Conservation (phyloP, 2,113 vertebrate genomes). For the Equus przewalskii region DNA sequence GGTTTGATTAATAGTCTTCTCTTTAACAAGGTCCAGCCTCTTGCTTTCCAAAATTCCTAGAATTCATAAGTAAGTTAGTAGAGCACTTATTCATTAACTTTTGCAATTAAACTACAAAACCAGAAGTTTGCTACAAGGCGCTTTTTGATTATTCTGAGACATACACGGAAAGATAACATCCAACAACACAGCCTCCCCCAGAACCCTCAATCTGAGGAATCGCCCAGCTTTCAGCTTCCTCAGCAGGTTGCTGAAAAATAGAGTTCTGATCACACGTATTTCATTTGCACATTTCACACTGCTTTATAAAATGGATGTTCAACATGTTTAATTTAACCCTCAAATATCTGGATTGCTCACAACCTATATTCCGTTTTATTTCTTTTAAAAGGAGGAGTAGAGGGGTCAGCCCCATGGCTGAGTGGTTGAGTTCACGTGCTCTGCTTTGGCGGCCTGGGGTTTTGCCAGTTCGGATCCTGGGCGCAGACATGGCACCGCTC, state of each 20-base stretch:
- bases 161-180: fast-evolving
- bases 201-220: fast-evolving
- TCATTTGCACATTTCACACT: fast-evolving
- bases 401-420: too few relatives aligned
- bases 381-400: background rate
- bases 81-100: background rate
- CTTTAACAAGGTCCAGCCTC: constrained; percentile 91
- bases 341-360: fast-evolving
- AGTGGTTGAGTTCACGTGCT: too few relatives aligned
- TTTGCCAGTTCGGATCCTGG: too few relatives aligned
- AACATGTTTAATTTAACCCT: background rate
- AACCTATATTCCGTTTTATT: background rate
- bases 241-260: too few relatives aligned
- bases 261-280: fast-evolving
- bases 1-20: constrained; percentile 92
- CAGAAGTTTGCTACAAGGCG: fast-evolving
- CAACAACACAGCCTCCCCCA: fast-evolving
- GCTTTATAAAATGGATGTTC: too few relatives aligned
- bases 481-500: too few relatives aligned
- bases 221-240: fast-evolving
- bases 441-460: too few relatives aligned
- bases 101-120: background rate
- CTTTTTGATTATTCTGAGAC: fast-evolving
- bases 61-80: background rate
- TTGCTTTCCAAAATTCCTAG: constrained; percentile 97